A percentile compares a stretch with the other conserved stretches of the same genome.
Conservation (phyloP, 1,140 invertebrate species). For the Platorchestia sp. region DNA sequence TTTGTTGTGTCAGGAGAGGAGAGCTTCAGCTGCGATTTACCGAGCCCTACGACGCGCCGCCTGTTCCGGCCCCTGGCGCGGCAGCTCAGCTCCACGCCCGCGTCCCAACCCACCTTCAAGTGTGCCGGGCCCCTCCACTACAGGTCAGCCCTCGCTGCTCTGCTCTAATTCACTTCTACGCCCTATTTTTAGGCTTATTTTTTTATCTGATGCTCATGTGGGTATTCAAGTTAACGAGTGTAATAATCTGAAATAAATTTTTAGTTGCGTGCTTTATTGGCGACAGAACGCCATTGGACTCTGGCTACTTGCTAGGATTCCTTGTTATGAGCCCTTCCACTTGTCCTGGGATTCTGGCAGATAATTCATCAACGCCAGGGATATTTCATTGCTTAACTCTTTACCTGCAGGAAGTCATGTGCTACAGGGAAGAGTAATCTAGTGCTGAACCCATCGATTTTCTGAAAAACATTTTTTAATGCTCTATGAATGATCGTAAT, state of each 20-base stretch:
- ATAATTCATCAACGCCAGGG: too few relatives aligned
- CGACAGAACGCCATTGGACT: background rate
- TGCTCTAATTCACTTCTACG: background rate
- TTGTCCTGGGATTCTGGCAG: too few relatives aligned
- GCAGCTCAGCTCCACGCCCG: constrained; percentile 19
- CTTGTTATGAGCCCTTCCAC: too few relatives aligned
- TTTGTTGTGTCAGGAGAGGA: background rate
- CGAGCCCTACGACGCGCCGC: background rate
- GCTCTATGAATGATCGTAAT: too few relatives aligned
- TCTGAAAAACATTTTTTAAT: too few relatives aligned
- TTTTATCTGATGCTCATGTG: background rate
- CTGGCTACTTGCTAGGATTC: too few relatives aligned
- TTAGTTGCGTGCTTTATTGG: background rate
- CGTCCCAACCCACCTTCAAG: background rate
- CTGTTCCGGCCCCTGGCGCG: background rate
- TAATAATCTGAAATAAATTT: background rate
- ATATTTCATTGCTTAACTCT: too few relatives aligned
- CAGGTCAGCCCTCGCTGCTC: background rate
- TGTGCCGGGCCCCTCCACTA: background rate
- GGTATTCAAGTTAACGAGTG: background rate
- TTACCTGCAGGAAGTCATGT: too few relatives aligned
- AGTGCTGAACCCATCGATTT: too few relatives aligned
- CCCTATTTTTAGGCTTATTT: background rate
- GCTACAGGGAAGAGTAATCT: too few relatives aligned
- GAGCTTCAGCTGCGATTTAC: background rate